Evolutionary conservation across 2,797 vertebrate species (phyloP), one percentile per base, ranked within the genome.

Genomic region (Clarias laeviceps): DNA sequence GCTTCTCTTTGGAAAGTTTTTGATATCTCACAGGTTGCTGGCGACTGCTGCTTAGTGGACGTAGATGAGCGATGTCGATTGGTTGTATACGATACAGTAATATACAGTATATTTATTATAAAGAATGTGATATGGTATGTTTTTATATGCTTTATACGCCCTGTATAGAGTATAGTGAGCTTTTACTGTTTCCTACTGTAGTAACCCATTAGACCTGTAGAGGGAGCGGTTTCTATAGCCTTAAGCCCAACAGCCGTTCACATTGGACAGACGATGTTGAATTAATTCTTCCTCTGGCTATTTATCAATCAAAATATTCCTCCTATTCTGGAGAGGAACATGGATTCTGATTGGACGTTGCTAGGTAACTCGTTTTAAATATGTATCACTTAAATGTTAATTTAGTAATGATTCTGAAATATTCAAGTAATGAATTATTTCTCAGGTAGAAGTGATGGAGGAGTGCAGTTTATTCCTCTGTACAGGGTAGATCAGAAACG

Each of bases 21-120:
- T 87, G 86, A 88, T 89, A 89, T 84, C 70, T 79, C 78, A 91
- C 91, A 87, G 82, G 91, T 91, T 92, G 90, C 91, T 91, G 90
- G 88, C 90, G 91, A 91, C 92, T 91, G 83, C 88, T 84, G 88
- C 83, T 88, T 15, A 80, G 88, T 91, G 65, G 83, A 82, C 66
- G 81, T 91, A 85, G 90, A 86, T 57, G 80, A 85, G 72, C 62
- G 88, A 90, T 79, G 85, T 89, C 81, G 66, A 88, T 81, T 78
- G 65, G 80, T 89, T 74, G 83, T 82, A 83, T 88, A 83, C 32
- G 40, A 83, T 88, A 83, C 32, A 62, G 77, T 80, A 80, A 80
- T 62, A 80, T 80, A 64, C 61, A 50, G 61, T 82, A 88, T 92
- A 83, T 88, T 84, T 87, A 82, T 87, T 83, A 79, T 86, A 88